Conservation (phyloP, 2,888 invertebrate genomes). For the Lasiommata megera region DNA sequence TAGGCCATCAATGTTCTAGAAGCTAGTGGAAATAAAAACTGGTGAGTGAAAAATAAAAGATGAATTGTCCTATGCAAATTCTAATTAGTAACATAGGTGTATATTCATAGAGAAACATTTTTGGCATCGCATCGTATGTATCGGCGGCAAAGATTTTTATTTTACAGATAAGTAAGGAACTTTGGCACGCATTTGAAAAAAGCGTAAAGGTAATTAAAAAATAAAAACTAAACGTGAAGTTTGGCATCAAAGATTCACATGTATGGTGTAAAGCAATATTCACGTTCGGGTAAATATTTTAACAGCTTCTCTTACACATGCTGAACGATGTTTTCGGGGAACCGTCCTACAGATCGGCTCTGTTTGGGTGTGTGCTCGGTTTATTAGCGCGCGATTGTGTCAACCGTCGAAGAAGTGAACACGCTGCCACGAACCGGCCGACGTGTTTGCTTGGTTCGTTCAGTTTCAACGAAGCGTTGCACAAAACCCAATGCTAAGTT, state of each 20-base stretch:
- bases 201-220: background rate
- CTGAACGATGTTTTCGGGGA: slow-evolving; percentile 51
- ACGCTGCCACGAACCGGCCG: slow-evolving; percentile 44
- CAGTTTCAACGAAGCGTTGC: slow-evolving; percentile 25
- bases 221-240: background rate
- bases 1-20: too few species aligned
- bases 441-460: slow-evolving; percentile 51
- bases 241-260: slow-evolving; percentile 15
- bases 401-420: slow-evolving; percentile 67
- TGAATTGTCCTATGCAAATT: too few species aligned
- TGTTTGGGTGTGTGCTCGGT: slow-evolving; percentile 46
- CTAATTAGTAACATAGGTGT: too few species aligned
- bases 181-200: background rate
- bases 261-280: slow-evolving; percentile 13
- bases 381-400: slow-evolving; percentile 59
- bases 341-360: slow-evolving; percentile 40
- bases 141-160: too few species aligned
- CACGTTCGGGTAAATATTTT: slow-evolving; percentile 48
- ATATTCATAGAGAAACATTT: too few species aligned
- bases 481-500: slow-evolving; percentile 18
- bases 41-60: too few species aligned
- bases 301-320: slow-evolving; percentile 29
- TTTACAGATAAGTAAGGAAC: too few species aligned
- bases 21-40: too few species aligned
- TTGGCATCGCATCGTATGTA: too few species aligned